Evolutionary conservation across 2,797 vertebrate species (phyloP).

Genomic region (Enteromius mattozi): DNA sequence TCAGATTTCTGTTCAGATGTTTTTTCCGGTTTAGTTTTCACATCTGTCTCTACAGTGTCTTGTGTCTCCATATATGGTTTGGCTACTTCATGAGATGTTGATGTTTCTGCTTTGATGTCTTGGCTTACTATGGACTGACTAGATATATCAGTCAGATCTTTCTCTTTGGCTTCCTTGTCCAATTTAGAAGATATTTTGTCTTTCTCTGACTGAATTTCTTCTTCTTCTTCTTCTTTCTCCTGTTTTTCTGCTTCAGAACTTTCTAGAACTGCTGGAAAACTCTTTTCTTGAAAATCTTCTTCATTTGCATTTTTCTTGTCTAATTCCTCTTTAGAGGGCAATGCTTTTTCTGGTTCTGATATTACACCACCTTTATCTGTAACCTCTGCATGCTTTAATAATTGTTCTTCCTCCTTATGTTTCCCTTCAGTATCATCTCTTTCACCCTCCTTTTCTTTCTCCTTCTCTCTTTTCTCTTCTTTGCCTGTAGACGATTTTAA

Average conservation of each 20-base stretch:
- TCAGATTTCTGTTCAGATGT: slow-evolving; percentile 34
- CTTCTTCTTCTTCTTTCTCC: slow-evolving; percentile 46
- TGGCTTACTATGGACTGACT: slow-evolving; percentile 18
- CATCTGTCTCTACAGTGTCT: slow-evolving; percentile 4
- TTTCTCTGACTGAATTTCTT: slow-evolving; percentile 42
- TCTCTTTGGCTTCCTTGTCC: slow-evolving; percentile 40
- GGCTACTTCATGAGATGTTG: slow-evolving; percentile 25
- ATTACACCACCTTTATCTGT: slow-evolving; percentile 35
- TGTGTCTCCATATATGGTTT: slow-evolving; percentile 10
- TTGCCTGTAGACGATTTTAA: slow-evolving; percentile 61
- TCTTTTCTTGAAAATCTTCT: slow-evolving; percentile 13
- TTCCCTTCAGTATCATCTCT: slow-evolving; percentile 54
- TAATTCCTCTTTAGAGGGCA: slow-evolving; percentile 40
- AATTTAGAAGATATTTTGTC: slow-evolving; percentile 27
- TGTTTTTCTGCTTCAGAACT: slow-evolving; percentile 43
- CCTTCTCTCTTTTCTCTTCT: slow-evolving; percentile 62
- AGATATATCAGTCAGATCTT: slow-evolving; percentile 30
- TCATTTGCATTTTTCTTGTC: slow-evolving; percentile 1
- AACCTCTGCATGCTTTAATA: slow-evolving; percentile 30
- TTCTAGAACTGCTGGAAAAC: slow-evolving; percentile 35
- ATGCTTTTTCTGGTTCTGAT: slow-evolving; percentile 40
- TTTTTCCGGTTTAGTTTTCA: slow-evolving; percentile 32
- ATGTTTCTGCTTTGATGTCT: slow-evolving; percentile 29
- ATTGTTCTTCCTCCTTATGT: slow-evolving; percentile 37
- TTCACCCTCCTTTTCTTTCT: slow-evolving; percentile 60